Evolutionary conservation across 2,797 vertebrate species (phyloP), one percentile per base, ranked within the genome.

Genomic region (Pipistrellus pygmaeus): DNA sequence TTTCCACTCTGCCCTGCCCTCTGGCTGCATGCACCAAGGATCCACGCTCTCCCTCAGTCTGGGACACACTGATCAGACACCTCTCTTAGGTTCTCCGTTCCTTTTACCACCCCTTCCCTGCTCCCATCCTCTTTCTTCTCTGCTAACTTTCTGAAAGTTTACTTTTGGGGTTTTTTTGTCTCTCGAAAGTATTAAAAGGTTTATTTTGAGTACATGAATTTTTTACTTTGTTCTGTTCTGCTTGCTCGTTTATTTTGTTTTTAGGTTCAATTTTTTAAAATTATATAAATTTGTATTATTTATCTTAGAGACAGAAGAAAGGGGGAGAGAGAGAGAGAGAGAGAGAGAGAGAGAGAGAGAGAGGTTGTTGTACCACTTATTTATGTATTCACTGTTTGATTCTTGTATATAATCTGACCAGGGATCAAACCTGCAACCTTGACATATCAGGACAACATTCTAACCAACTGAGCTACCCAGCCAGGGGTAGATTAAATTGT

Each of bases 41-140:
- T 41, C 27, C 7, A 4, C 13, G 2, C 0, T 30, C 2, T 17
- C 69, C 38, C 38, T 76, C 51, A 0, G 0, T 44, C 14, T 13
- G 13, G 18, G 18, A n/a, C 46, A 25, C 21, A 1, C 15, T 35
- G 7, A 32, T 89, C 32, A 46, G 41, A 44, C 6, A 7, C 46
- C 25, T n/a, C 62, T 48, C 64, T 10, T 20, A 3, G 44, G 38
- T 78, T 41, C 57, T 68, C 57, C 23, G 15, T 77, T 91, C 30
- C 38, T 60, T 60, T 68, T 76, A n/a, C 38, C n/a, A 21, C 66
- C 14, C n/a, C 2, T 25, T 30, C 53, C 15, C 35, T 12, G 5
- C 32, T 53, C 23, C 30, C 12, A 6, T 48, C 78, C 53, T 78
- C 38, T 23, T 69, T 57, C 55, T 35, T 21, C 18, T 35, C 15